phyloP scores from a whole-genome alignment of 2,888 invertebrate species.

The Noctua fimbriata region DNA sequence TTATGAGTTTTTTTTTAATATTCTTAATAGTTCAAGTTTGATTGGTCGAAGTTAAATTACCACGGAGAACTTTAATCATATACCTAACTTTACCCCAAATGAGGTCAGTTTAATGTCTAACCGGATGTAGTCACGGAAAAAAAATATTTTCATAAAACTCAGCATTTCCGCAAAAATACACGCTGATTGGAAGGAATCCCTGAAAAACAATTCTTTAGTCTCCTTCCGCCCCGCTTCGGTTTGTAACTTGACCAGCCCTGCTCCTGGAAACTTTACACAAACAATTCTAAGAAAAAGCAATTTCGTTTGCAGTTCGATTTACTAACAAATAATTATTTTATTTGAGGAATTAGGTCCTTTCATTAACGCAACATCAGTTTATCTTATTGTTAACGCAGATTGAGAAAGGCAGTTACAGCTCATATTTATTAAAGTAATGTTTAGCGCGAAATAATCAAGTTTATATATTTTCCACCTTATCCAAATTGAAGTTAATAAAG shows the following conservation, averaged over 20 bases:
- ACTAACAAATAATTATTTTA: background rate
- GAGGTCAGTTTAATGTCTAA: background rate
- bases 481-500: constrained; percentile 68
- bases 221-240: constrained; percentile 3
- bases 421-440: constrained; percentile 50
- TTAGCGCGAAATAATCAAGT: constrained; percentile 46
- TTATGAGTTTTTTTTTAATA: background rate
- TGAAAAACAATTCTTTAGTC: constrained; percentile 8
- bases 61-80: background rate
- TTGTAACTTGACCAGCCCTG: constrained; percentile 24
- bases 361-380: constrained; percentile 33
- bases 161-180: background rate
- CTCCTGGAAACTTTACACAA: constrained; percentile 47
- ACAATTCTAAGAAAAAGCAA: constrained; percentile 52
- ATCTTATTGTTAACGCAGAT: constrained; percentile 50
- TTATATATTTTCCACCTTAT: constrained; percentile 61
- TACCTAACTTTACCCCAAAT: background rate
- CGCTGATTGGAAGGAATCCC: background rate
- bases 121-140: background rate
- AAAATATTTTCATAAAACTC: constrained; percentile 12
- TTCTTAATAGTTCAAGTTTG: no score
- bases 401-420: constrained; percentile 31
- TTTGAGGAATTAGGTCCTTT: constrained; percentile 28
- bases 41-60: background rate
- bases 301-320: constrained; percentile 26